Percentiles rank a stretch among this genome's conserved stretches.
These are phyloP conservation scores for Probaryconus sp. DNA, from an alignment of 1,140 invertebrate genomes.

Conservation along the genomic window DNA sequence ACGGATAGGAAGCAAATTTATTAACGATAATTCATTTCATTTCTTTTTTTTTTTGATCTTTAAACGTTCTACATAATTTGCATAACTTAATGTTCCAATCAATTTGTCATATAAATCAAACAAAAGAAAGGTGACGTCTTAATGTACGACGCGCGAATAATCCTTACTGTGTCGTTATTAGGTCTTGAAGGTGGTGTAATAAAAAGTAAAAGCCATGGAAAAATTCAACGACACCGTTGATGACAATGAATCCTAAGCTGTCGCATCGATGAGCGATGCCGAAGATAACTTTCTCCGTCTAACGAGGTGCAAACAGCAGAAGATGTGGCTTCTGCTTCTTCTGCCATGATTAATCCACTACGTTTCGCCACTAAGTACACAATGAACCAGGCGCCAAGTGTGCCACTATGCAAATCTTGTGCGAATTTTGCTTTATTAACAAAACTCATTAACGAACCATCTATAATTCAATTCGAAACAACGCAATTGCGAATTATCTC, in stretches of 20 bases:
- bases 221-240: slow-evolving; percentile 5
- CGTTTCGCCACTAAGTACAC: slow-evolving; percentile 13
- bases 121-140: too few species aligned
- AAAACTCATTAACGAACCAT: slow-evolving; percentile 8
- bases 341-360: not conserved
- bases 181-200: too few species aligned
- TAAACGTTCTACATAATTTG: too few species aligned
- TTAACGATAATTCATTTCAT: too few species aligned
- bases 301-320: slow-evolving; percentile 26
- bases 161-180: too few species aligned
- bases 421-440: slow-evolving; percentile 17
- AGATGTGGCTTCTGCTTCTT: slow-evolving; percentile 11
- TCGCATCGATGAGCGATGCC: slow-evolving; percentile 19
- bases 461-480: slow-evolving; percentile 18
- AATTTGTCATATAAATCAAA: too few species aligned
- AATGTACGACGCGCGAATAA: too few species aligned
- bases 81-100: too few species aligned
- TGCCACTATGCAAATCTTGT: slow-evolving; percentile 5
- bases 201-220: slow-evolving; percentile 23
- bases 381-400: slow-evolving; percentile 8
- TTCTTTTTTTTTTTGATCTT: too few species aligned
- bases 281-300: slow-evolving; percentile 36
- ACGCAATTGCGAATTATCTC: not conserved
- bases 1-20: too few species aligned
- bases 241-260: slow-evolving; percentile 29